Percentiles rank a stretch among this genome's conserved stretches.
phyloP scores from a whole-genome alignment of 1,140 invertebrate genomes.

The Drosophila sulfurigaster region DNA sequence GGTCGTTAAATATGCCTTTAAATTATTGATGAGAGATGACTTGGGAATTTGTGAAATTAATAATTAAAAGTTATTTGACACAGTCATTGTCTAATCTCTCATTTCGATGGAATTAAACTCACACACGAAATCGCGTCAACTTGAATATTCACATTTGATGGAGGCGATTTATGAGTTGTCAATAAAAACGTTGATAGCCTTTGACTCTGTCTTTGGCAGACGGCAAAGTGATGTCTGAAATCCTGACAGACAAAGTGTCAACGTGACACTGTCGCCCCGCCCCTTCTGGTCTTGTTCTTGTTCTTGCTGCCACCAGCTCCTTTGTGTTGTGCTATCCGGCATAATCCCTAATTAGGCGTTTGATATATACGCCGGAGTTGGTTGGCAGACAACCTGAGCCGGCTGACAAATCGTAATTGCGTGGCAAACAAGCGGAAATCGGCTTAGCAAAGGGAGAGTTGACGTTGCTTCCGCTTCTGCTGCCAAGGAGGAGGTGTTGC shows the following conservation, averaged over 20 bases:
- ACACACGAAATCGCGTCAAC: neutral
- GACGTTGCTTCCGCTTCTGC: neutral
- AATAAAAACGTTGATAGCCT: slow-evolving; percentile 29
- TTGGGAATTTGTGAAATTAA: neutral
- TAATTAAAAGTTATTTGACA: slow-evolving; percentile 5
- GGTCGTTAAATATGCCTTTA: neutral
- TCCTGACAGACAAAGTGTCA: slow-evolving; percentile 44
- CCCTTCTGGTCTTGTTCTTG: neutral
- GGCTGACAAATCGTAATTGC: slow-evolving; percentile 81
- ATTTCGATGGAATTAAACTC: too few relatives aligned
- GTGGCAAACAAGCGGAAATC: slow-evolving; percentile 81
- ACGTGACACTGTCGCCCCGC: slow-evolving; percentile 5
- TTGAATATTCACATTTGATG: neutral
- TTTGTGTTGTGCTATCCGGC: slow-evolving; percentile 29
- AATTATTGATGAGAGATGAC: neutral
- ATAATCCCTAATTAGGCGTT: slow-evolving; percentile 77
- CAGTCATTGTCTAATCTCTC: too few relatives aligned
- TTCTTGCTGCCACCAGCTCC: neutral
- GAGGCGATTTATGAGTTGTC: slow-evolving; percentile 30
- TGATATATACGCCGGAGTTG: slow-evolving; percentile 48
- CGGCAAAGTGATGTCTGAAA: slow-evolving; percentile 27
- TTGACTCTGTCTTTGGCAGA: slow-evolving; percentile 24
- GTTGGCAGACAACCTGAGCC: slow-evolving; percentile 39
- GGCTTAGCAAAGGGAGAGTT: slow-evolving; percentile 55
- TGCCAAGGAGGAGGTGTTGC: neutral